These are phyloP conservation scores for Drosophila mercatorum DNA, from an alignment of 2,888 invertebrate species.

Conservation along the genomic window DNA sequence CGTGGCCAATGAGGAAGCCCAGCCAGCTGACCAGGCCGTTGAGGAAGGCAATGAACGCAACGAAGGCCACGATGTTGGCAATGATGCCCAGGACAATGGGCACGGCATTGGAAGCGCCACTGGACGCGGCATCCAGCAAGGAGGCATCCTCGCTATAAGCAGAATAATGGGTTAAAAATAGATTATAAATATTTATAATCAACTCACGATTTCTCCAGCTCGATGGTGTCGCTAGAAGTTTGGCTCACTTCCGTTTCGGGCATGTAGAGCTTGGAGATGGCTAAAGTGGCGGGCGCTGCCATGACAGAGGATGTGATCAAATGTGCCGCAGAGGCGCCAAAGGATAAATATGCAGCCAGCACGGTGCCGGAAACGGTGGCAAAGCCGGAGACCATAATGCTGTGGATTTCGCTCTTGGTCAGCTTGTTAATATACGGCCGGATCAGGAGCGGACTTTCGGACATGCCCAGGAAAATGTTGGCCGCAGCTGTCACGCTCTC, in stretches of 20 bases:
- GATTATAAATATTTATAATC: not conserved
- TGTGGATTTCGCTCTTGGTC: slow-evolving; percentile 96
- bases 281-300: slow-evolving; percentile 97
- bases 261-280: slow-evolving; percentile 94
- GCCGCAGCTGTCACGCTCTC: slow-evolving; percentile 97
- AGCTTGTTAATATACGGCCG: slow-evolving; percentile 92
- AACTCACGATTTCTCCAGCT: slow-evolving; percentile 89
- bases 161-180: not conserved
- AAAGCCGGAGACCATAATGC: slow-evolving; percentile 97
- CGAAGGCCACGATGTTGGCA: slow-evolving; percentile 96
- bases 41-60: slow-evolving; percentile 93
- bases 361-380: slow-evolving; percentile 98
- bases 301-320: slow-evolving; percentile 97
- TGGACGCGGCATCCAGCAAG: slow-evolving; percentile 94
- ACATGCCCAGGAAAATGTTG: slow-evolving; percentile 97
- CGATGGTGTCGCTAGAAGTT: slow-evolving; percentile 91
- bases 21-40: slow-evolving; percentile 93
- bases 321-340: slow-evolving; percentile 94
- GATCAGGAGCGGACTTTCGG: slow-evolving; percentile 95
- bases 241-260: slow-evolving; percentile 94
- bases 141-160: slow-evolving; percentile 90
- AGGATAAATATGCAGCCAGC: slow-evolving; percentile 95
- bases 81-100: slow-evolving; percentile 93
- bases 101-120: slow-evolving; percentile 93
- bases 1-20: slow-evolving; percentile 90